Conservation (phyloP, 2,888 invertebrate genomes). For the Pecten maximus region DNA sequence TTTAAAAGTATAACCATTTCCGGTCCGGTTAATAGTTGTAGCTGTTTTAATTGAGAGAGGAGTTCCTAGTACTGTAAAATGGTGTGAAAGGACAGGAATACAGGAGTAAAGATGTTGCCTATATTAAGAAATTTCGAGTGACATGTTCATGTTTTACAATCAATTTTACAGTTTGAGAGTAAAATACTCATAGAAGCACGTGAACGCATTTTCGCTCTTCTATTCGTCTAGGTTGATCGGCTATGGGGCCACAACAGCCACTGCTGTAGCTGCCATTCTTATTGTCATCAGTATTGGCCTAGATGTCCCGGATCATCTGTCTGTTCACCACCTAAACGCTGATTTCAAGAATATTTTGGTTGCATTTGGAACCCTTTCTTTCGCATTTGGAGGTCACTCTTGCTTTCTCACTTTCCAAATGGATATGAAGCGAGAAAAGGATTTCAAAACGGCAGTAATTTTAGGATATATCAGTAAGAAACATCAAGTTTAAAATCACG, state of each 20-base stretch:
- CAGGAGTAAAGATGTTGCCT: no score
- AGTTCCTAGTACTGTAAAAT: no score
- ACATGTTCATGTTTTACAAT: no score
- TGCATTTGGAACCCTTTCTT: slow-evolving; percentile 88
- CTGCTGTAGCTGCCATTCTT: slow-evolving; percentile 86
- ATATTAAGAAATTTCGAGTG: no score
- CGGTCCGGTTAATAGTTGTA: no score
- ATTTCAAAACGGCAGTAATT: slow-evolving; percentile 89
- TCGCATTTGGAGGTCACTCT: slow-evolving; percentile 89
- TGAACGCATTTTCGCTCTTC: neutral
- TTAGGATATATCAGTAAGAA: slow-evolving; percentile 87
- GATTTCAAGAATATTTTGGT: slow-evolving; percentile 87
- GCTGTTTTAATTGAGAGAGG: no score
- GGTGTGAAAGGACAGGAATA: no score
- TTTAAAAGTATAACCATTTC: no score
- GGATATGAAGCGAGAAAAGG: slow-evolving; percentile 91
- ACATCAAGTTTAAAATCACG: neutral
- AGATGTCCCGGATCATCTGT: slow-evolving; percentile 83
- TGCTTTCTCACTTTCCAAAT: slow-evolving; percentile 94
- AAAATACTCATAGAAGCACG: no score
- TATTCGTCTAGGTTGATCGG: neutral
- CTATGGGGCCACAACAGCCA: slow-evolving; percentile 86
- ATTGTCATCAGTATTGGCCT: slow-evolving; percentile 86
- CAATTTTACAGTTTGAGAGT: no score
- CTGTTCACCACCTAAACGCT: slow-evolving; percentile 58